Percentiles rank a stretch among this genome's conserved stretches.
These are phyloP conservation scores for Pachypanchax playfairii DNA, from an alignment of 2,113 vertebrate species.

Conservation along the genomic window DNA sequence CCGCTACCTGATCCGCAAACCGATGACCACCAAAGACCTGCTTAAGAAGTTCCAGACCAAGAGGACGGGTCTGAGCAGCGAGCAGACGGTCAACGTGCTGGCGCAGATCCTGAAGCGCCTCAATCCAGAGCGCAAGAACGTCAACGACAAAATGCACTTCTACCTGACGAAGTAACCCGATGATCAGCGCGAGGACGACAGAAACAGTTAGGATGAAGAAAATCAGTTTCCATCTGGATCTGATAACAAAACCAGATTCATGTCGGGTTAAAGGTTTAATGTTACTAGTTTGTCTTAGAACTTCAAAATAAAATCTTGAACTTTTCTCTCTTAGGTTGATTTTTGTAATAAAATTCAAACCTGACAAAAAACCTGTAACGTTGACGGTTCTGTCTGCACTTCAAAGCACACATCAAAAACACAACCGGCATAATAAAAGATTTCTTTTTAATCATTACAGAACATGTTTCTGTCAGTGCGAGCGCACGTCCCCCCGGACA, in stretches of 20 bases:
- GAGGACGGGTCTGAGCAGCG: constrained; percentile 91
- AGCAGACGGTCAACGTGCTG: constrained; percentile 92
- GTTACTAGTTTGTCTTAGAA: neutral
- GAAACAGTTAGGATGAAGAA: too few species aligned
- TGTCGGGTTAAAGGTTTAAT: neutral
- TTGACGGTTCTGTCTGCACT: too few species aligned
- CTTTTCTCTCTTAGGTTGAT: neutral
- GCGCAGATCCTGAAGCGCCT: constrained; percentile 94
- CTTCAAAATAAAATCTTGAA: neutral
- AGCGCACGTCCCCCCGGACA: neutral
- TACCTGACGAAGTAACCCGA: constrained; percentile 85
- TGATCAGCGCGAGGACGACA: neutral
- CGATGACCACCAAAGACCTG: constrained; percentile 95
- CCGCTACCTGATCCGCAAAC: constrained; percentile 91
- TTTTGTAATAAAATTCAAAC: constrained; percentile 11
- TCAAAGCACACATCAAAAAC: too few species aligned
- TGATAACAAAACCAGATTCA: too few species aligned
- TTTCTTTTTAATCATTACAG: too few species aligned
- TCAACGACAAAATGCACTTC: constrained; percentile 95
- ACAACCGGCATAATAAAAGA: too few species aligned
- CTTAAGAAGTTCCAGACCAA: constrained; percentile 97
- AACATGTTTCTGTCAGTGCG: too few species aligned
- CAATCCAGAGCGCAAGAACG: constrained; percentile 90
- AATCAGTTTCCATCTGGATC: too few species aligned
- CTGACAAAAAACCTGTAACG: too few species aligned